Evolutionary conservation across 53 echinoderm and acorn worm species (phyloP).

Genomic region (Paracentrotus lividus): DNA sequence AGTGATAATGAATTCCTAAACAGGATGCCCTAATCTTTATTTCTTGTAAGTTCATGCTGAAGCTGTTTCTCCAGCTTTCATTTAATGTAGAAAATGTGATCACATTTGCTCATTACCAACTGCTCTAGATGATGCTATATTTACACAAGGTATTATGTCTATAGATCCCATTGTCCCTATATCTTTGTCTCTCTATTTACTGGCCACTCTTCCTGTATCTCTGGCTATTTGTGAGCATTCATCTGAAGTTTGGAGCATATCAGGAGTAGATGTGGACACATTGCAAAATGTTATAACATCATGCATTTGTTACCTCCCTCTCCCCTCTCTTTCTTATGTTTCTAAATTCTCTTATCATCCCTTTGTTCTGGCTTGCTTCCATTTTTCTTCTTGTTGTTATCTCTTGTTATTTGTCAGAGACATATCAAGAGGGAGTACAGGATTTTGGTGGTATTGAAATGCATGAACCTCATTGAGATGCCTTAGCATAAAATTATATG

Average conservation of each 20-base stretch:
- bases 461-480: background rate
- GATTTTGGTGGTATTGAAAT: too few species aligned
- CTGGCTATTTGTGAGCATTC: background rate
- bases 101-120: too few species aligned
- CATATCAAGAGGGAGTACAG: background rate
- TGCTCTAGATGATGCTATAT: too few species aligned
- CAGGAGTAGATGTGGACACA: slow-evolving; percentile 32
- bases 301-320: background rate
- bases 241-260: background rate
- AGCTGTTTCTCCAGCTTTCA: too few species aligned
- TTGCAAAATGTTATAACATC: too few species aligned
- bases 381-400: background rate
- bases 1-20: background rate
- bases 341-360: background rate
- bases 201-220: background rate
- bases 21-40: background rate
- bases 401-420: background rate
- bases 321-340: background rate
- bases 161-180: background rate
- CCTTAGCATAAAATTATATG: too few species aligned
- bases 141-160: too few species aligned
- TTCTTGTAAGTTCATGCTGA: background rate
- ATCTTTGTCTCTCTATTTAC: background rate
- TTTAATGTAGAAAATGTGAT: too few species aligned
- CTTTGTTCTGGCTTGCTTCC: background rate